These are phyloP conservation scores for Acridotheres tristis DNA, from an alignment of 2,797 vertebrate species.

Conservation along the genomic window DNA sequence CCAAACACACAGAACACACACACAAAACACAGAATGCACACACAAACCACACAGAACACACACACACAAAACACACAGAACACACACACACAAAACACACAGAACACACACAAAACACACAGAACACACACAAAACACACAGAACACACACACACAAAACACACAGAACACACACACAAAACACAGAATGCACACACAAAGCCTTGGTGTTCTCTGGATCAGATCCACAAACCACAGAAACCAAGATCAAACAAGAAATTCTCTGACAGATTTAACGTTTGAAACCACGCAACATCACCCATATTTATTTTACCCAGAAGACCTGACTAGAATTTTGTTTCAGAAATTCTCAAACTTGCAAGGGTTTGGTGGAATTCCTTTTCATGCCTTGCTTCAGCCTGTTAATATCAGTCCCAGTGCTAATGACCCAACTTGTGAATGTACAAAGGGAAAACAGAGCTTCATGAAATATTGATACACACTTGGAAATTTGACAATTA, in stretches of 20 bases:
- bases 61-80: neutral
- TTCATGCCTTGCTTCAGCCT: neutral
- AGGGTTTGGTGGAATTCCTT: neutral
- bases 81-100: neutral
- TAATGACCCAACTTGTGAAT: neutral
- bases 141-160: neutral
- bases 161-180: neutral
- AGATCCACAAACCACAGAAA: neutral
- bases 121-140: neutral
- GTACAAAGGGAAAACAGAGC: neutral
- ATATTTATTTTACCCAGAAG: neutral
- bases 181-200: neutral
- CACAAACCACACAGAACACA: no score
- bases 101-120: no score
- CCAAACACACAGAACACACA: no score
- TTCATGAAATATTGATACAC: conserved; percentile 64
- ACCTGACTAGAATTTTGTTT: neutral
- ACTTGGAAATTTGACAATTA: conserved; percentile 48
- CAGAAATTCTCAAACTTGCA: neutral
- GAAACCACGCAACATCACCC: rapidly evolving
- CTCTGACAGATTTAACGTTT: neutral
- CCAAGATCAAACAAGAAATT: neutral
- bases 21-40: no score
- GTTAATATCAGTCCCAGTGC: neutral
- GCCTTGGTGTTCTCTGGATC: neutral